These are phyloP conservation scores for Drosophila pullipes DNA, from an alignment of 2,888 invertebrate genomes.

Conservation along the genomic window DNA sequence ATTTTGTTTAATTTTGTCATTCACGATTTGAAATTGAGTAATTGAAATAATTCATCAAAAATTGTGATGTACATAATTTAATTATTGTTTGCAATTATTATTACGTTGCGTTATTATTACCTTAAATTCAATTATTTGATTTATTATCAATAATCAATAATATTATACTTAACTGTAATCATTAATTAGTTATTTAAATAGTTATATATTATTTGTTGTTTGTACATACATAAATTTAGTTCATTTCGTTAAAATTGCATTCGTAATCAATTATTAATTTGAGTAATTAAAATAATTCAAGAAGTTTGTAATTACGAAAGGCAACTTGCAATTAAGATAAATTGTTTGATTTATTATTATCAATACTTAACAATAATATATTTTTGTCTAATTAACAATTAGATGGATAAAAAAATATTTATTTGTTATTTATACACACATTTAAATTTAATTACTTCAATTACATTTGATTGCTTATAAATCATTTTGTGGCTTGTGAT, in stretches of 20 bases:
- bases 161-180: neutral
- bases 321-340: neutral
- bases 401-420: neutral
- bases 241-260: neutral
- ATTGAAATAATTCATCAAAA: neutral
- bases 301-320: neutral
- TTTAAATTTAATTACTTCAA: neutral
- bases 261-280: neutral
- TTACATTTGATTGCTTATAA: neutral
- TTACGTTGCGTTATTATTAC: neutral
- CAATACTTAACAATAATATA: neutral
- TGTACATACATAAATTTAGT: neutral
- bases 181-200: neutral
- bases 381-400: neutral
- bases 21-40: neutral
- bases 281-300: neutral
- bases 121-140: neutral
- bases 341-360: neutral
- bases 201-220: neutral
- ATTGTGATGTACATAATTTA: neutral
- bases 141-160: neutral
- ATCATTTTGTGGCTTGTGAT: slow-evolving; percentile 6
- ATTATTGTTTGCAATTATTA: neutral
- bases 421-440: neutral
- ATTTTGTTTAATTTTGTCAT: neutral